A percentile compares a stretch with the other conserved stretches of the same genome.
Evolutionary conservation across 1,140 invertebrate genomes (phyloP).

Genomic region (Lepidostoma basale): DNA sequence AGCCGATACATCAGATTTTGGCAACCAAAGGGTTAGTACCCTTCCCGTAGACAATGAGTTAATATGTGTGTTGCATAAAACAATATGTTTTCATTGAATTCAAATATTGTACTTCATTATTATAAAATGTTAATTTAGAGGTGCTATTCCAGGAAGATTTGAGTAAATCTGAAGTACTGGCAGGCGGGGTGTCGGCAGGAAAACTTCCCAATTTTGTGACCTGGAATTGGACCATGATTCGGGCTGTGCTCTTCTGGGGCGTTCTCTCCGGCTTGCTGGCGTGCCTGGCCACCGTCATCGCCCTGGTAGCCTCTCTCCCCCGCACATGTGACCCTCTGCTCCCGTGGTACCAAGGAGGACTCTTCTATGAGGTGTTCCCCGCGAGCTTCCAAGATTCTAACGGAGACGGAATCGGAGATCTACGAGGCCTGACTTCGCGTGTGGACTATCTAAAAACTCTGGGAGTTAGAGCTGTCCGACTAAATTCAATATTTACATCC

Average conservation of each 20-base stretch:
- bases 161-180: slow-evolving; percentile 53
- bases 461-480: slow-evolving; percentile 68
- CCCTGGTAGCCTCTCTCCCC: slow-evolving; percentile 72
- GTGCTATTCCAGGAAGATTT: slow-evolving; percentile 55
- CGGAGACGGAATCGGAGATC: slow-evolving; percentile 76
- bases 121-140: too few species aligned
- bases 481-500: slow-evolving; percentile 78
- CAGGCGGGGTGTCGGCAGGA: slow-evolving; percentile 50
- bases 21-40: too few species aligned
- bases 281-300: slow-evolving; percentile 72
- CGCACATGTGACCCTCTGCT: slow-evolving; percentile 70
- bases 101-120: slow-evolving; percentile 5
- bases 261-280: slow-evolving; percentile 71
- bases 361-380: slow-evolving; percentile 84
- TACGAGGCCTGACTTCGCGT: slow-evolving; percentile 70
- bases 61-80: not conserved
- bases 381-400: slow-evolving; percentile 80
- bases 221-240: slow-evolving; percentile 81
- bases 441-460: slow-evolving; percentile 72
- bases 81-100: not conserved
- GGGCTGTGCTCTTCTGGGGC: slow-evolving; percentile 73
- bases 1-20: too few species aligned
- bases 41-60: too few species aligned
- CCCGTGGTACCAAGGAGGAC: slow-evolving; percentile 80
- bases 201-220: slow-evolving; percentile 69